Evolutionary conservation across 2,797 vertebrate genomes (phyloP).

Genomic region (Pyrocephalus nanus): DNA sequence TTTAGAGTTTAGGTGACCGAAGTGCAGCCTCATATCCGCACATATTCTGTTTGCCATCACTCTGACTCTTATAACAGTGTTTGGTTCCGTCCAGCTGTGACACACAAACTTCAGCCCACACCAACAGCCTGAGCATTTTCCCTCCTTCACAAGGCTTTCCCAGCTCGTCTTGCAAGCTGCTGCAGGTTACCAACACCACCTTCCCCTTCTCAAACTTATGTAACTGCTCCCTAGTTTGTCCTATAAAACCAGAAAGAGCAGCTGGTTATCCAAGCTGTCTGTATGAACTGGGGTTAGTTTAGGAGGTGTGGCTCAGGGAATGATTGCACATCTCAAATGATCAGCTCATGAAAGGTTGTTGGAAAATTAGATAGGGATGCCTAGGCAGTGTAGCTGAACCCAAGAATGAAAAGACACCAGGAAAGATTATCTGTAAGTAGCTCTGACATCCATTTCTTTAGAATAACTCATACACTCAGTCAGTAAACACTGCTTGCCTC

Average conservation of each 20-base stretch:
- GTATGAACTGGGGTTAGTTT: background rate
- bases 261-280: background rate
- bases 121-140: background rate
- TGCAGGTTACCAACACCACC: background rate
- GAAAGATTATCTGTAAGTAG: background rate
- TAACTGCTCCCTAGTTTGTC: background rate
- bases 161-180: background rate
- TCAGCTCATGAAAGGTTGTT: background rate
- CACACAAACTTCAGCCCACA: background rate
- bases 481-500: background rate
- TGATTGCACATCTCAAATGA: fast-evolving
- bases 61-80: background rate
- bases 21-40: background rate
- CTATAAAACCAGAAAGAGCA: background rate
- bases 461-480: background rate
- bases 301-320: background rate
- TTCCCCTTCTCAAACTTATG: background rate
- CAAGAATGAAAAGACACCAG: background rate
- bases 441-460: background rate
- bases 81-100: background rate
- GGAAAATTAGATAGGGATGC: background rate
- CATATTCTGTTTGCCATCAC: background rate
- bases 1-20: background rate
- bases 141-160: background rate
- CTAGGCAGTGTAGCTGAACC: background rate